Conservation (phyloP, 2,797 vertebrate genomes). For the Rhyacichthys aspro region DNA sequence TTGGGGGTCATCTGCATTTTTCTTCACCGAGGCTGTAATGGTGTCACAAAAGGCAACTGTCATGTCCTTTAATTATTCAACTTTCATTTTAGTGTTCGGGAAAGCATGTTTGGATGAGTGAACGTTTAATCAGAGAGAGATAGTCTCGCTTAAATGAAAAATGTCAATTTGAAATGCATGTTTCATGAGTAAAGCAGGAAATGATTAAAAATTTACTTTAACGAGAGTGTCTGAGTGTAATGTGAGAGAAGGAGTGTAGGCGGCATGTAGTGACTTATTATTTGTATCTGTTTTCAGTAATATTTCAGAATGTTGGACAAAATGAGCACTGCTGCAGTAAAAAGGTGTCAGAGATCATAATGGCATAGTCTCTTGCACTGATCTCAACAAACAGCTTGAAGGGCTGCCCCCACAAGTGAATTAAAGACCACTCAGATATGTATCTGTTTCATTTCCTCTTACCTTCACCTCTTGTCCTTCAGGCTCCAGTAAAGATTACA, state of each 20-base stretch:
- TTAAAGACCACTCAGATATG: conserved; percentile 52
- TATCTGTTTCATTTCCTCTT: conserved; percentile 66
- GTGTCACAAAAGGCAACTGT: no score
- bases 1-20: no score
- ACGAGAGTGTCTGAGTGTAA: no score
- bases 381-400: conserved; percentile 20
- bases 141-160: neutral
- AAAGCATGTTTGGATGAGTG: neutral
- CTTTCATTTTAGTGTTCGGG: neutral
- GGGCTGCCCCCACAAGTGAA: conserved; percentile 19
- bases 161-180: neutral
- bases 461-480: conserved; percentile 40
- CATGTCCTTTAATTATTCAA: no score
- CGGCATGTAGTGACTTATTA: neutral
- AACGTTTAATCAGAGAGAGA: neutral
- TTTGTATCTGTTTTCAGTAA: neutral
- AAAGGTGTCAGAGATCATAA: conserved; percentile 9
- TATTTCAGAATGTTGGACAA: neutral
- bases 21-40: no score
- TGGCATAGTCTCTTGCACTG: conserved; percentile 15
- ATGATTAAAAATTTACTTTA: no score
- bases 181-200: neutral
- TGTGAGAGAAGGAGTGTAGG: neutral
- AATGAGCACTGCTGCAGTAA: conserved; percentile 13
- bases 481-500: conserved; percentile 41